A percentile compares a stretch with the other conserved stretches of the same genome.
Evolutionary conservation across 1,140 invertebrate species (phyloP).

Genomic region (Notospermus geniculatus): DNA sequence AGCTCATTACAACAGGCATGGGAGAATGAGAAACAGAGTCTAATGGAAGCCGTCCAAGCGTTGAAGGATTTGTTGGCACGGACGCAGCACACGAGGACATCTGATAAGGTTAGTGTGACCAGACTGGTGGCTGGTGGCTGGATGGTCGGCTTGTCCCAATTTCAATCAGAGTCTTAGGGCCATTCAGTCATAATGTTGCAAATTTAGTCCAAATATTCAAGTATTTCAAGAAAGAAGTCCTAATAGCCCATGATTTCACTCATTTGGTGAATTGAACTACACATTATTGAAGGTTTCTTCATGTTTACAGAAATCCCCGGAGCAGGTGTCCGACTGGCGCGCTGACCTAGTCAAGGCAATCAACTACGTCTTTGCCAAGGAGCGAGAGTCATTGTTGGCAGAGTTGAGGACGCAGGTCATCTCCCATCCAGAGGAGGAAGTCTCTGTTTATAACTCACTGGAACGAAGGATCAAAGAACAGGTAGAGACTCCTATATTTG

Average conservation of each 20-base stretch:
- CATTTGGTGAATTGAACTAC: no score
- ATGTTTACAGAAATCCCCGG: conserved; percentile 14
- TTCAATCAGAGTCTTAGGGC: no score
- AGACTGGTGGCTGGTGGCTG: no score
- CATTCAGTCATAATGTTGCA: no score
- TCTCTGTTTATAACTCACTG: conserved; percentile 31
- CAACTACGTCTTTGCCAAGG: conserved; percentile 38
- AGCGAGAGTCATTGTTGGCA: conserved; percentile 35
- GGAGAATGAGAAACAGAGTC: conserved; percentile 37
- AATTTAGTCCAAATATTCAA: no score
- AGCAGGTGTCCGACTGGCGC: conserved; percentile 38
- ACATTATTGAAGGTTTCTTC: no score
- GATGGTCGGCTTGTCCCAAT: no score
- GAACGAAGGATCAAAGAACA: conserved; percentile 37
- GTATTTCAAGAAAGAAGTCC: no score
- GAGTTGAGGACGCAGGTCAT: conserved; percentile 36
- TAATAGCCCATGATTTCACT: no score
- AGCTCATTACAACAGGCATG: conserved; percentile 31
- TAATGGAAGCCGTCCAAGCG: conserved; percentile 37
- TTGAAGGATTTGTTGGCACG: conserved; percentile 40
- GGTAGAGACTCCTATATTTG: conserved; percentile 25
- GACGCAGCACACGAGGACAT: conserved; percentile 24
- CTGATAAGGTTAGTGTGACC: no score
- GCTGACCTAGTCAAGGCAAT: conserved; percentile 40
- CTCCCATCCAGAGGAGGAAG: conserved; percentile 21